Conservation (phyloP, 2,797 vertebrate genomes). For the Margarornis squamiger region DNA sequence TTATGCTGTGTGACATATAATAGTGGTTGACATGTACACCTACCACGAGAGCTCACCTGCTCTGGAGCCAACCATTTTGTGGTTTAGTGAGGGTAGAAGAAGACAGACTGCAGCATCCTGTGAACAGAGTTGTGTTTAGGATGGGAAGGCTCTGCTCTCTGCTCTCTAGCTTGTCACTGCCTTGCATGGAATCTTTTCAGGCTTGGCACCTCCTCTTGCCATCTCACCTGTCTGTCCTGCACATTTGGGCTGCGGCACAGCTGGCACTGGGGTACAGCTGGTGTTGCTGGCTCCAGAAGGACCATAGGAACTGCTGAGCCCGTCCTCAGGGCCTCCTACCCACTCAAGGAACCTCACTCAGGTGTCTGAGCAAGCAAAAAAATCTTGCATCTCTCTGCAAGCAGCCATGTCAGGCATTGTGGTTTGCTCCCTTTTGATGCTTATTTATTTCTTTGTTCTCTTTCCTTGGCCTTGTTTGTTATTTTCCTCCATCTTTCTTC, state of each 20-base stretch:
- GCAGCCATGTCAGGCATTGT: rapidly evolving
- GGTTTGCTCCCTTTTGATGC: background rate
- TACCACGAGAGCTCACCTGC: background rate
- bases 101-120: background rate
- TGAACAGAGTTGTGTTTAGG: background rate
- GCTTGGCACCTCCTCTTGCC: background rate
- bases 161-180: background rate
- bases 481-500: background rate
- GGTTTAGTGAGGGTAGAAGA: background rate
- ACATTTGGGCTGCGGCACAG: background rate
- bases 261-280: rapidly evolving
- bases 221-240: background rate
- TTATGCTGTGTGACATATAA: background rate
- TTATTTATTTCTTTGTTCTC: background rate
- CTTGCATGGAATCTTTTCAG: background rate
- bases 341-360: rapidly evolving
- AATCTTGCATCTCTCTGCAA: background rate
- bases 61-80: rapidly evolving
- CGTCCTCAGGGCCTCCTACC: rapidly evolving
- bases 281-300: rapidly evolving
- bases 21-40: rapidly evolving
- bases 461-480: background rate
- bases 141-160: background rate
- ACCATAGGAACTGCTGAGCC: rapidly evolving
- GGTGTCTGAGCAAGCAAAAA: background rate